Evolutionary conservation across 1,140 invertebrate species (phyloP).

Genomic region (Pseudomyrmex concolor): DNA sequence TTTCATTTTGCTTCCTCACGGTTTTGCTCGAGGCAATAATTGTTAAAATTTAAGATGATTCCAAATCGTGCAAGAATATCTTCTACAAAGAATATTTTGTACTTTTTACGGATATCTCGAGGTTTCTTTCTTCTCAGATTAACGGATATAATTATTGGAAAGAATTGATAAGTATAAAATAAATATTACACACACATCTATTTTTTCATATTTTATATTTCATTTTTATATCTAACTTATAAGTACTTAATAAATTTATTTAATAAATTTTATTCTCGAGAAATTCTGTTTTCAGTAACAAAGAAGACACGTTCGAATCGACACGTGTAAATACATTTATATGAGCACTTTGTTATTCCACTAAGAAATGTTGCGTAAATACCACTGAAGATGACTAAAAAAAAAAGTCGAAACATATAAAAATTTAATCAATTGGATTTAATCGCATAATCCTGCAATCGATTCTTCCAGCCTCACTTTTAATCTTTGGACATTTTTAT

Average conservation of each 20-base stretch:
- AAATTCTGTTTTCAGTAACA: not conserved
- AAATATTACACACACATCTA: not conserved
- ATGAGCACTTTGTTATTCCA: too few relatives aligned
- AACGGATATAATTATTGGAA: not conserved
- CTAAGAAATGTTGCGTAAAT: too few relatives aligned
- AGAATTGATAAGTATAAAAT: not conserved
- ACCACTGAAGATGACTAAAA: too few relatives aligned
- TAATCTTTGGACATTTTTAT: too few relatives aligned
- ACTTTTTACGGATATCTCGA: not conserved
- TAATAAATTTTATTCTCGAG: too few relatives aligned
- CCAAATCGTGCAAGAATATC: not conserved
- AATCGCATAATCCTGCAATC: too few relatives aligned
- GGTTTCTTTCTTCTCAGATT: not conserved
- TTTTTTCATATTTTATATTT: not conserved
- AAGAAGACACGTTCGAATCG: too few relatives aligned
- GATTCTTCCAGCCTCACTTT: too few relatives aligned
- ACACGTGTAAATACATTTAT: too few relatives aligned
- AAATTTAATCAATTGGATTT: too few relatives aligned
- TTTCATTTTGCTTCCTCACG: not conserved
- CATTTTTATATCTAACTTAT: not conserved
- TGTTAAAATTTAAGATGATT: constrained; percentile 20
- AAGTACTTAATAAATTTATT: too few relatives aligned
- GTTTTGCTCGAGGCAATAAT: constrained; percentile 26
- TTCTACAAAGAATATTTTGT: not conserved
- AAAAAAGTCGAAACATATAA: too few relatives aligned